phyloP scores from a whole-genome alignment of 2,797 vertebrate species.

The Merluccius polli region DNA sequence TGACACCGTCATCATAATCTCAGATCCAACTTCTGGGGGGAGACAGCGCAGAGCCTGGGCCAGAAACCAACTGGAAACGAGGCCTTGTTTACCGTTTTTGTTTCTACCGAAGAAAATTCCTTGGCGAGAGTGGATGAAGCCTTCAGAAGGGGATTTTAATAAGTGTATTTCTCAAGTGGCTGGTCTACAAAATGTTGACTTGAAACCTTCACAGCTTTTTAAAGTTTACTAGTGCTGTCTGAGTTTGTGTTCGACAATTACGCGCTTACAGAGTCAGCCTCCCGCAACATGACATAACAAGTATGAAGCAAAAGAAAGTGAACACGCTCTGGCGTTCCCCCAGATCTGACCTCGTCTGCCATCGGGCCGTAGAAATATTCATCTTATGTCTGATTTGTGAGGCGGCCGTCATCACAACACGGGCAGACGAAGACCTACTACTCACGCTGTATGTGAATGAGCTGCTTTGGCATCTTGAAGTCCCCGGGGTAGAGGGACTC shows the following conservation, averaged over 20 bases:
- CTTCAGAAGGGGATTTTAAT: background rate
- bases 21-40: background rate
- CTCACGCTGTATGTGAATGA: constrained; percentile 99
- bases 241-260: background rate
- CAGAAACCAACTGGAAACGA: background rate
- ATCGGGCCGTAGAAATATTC: background rate
- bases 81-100: background rate
- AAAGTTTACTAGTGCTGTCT: background rate
- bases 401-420: too few relatives aligned
- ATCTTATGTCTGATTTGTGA: background rate
- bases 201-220: background rate
- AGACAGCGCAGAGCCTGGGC: background rate
- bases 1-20: background rate
- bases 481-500: constrained; percentile 99
- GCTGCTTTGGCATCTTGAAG: constrained; percentile 99
- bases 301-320: background rate
- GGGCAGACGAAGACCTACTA: constrained; percentile 34
- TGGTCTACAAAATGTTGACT: background rate
- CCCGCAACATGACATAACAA: background rate
- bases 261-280: background rate
- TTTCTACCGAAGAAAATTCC: background rate
- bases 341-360: background rate
- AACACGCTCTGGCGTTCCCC: background rate
- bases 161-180: background rate
- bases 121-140: background rate